Evolutionary conservation across 2,113 vertebrate species (phyloP).

Genomic region (Tetrao urogallus): DNA sequence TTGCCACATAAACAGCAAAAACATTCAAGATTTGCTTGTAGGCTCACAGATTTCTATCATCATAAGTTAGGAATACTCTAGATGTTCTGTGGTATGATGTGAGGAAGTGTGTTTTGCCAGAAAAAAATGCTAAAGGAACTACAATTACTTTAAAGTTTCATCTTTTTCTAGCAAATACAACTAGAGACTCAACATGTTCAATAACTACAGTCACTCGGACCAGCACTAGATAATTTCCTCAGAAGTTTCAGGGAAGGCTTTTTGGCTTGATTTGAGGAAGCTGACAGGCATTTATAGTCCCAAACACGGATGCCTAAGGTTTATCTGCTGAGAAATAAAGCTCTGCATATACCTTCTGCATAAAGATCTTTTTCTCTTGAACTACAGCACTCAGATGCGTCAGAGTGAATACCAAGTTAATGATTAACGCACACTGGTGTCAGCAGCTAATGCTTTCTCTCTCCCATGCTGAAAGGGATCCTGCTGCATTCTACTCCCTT

Average conservation of each 20-base stretch:
- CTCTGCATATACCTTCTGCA: not conserved
- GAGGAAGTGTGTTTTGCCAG: not conserved
- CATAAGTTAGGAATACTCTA: not conserved
- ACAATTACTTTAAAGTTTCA: not conserved
- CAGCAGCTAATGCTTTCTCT: not conserved
- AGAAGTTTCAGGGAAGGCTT: not conserved
- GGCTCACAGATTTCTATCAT: not conserved
- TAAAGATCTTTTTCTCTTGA: not conserved
- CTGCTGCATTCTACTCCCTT: conserved; percentile 9
- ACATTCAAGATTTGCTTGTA: not conserved
- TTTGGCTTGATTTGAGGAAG: not conserved
- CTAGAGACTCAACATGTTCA: not conserved
- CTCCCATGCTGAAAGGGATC: not conserved
- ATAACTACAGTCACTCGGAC: not conserved
- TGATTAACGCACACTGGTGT: not conserved
- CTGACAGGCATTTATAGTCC: not conserved
- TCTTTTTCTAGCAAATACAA: not conserved
- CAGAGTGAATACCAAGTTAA: conserved; percentile 20
- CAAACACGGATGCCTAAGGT: not conserved
- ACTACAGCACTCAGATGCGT: not conserved
- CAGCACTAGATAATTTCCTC: not conserved
- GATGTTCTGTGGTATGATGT: not conserved
- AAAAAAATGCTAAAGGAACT: not conserved
- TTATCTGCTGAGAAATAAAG: not conserved
- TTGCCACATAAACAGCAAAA: not conserved